Base-by-base conservation (phyloP, 2,888 invertebrate species). In the Schrankia costaestrigalis region DNA sequence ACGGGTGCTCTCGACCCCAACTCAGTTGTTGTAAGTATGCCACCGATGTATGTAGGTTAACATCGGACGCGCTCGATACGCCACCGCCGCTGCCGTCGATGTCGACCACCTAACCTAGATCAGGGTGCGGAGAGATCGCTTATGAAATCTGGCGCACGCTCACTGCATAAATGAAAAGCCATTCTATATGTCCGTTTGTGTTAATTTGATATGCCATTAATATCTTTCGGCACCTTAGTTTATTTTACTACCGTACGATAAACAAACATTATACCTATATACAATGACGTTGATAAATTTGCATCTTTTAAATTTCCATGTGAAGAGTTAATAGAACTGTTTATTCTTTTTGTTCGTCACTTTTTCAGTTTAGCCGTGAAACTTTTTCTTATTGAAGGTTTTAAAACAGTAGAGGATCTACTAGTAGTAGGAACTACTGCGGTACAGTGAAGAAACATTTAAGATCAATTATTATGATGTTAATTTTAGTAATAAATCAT, bases 51-150 rank as follows among this genome's bases (percentile, higher is more conserved):
- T 81, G 83, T 82, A 80, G 82, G 81, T 82, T 82, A 81, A 83
- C 84, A 78, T 83, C 82, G 78, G 82, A 76, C 83, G 84, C 85
- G 86, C 85, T 87, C 86, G 78, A 86, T 87, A 87, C 83, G 78
- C 79, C 66, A 67, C 74, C 71, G 73, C 75, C 61, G 64, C 73
- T 71, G 77, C 71, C 65, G 72, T 72, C 77, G 80, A 72, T 77
- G 83, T 73, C 85, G 86, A 77, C 84, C 84, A 85, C 82, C 80
- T 87, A 87, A 87, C 87, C 86, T 83, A 86, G 85, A 85, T 86
- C 86, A 86, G 85, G 85, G 85, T 81, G 78, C 75, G 74, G 84
- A 83, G 86, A 87, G 84, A 85, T 84, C 80, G 84, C 83, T 85
- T 85, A 85, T 86, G 84, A 86, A 86, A 86, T 87, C 83, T 85